A percentile compares a stretch with the other conserved stretches of the same genome.
Evolutionary conservation across 2,113 vertebrate genomes (phyloP).

Genomic region (Platycercus adscitus): DNA sequence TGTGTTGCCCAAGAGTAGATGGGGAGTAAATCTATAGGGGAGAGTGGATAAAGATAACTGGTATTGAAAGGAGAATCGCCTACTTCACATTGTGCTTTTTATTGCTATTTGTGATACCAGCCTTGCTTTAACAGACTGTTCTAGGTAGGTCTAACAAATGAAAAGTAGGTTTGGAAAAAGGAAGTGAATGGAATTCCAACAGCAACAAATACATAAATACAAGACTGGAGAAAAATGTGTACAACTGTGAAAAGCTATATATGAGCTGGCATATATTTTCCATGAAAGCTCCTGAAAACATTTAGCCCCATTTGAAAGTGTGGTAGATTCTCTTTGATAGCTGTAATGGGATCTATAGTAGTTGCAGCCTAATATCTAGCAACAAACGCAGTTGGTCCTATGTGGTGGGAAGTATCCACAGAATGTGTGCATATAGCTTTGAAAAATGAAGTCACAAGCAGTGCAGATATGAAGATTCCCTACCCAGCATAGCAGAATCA

Average conservation of each 20-base stretch:
- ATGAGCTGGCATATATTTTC: neutral
- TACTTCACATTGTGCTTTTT: neutral
- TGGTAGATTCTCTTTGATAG: neutral
- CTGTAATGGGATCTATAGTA: neutral
- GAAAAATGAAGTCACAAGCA: neutral
- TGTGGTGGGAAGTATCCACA: neutral
- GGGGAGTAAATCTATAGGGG: neutral
- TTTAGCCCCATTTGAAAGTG: neutral
- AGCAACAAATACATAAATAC: conserved; percentile 23
- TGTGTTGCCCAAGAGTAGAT: neutral
- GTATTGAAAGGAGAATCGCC: neutral
- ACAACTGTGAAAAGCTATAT: neutral
- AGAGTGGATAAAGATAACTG: neutral
- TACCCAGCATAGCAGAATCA: neutral
- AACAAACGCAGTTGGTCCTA: neutral
- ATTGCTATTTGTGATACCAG: neutral
- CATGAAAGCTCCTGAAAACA: neutral
- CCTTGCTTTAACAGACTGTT: neutral
- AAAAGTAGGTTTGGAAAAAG: conserved; percentile 24
- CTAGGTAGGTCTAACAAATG: neutral
- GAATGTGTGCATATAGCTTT: neutral
- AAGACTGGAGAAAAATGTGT: neutral
- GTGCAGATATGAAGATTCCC: neutral
- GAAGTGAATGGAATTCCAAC: conserved; percentile 28
- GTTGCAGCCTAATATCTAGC: neutral